Conservation (phyloP, 2,888 invertebrate genomes). For the Plagiodera versicolora region DNA sequence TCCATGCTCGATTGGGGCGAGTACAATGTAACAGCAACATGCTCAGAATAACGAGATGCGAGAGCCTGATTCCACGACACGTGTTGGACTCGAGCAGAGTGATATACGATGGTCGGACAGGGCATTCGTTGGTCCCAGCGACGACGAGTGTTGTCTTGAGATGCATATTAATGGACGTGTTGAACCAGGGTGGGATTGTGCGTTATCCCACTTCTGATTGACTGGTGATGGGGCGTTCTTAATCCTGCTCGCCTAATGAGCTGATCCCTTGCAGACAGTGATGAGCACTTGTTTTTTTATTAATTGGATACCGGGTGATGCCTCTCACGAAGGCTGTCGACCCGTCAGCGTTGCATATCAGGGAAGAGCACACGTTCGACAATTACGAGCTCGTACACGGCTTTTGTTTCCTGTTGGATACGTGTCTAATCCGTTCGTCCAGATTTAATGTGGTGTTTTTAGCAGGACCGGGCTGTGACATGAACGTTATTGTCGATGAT, state of each 20-base stretch:
- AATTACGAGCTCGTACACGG: constrained; percentile 8
- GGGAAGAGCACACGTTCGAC: not conserved
- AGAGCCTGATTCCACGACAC: constrained; percentile 34
- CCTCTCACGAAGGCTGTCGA: not conserved
- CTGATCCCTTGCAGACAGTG: no score
- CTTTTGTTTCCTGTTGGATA: constrained; percentile 9
- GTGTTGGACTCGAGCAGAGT: constrained; percentile 31
- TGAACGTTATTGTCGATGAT: constrained; percentile 4
- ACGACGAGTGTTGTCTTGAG: no score
- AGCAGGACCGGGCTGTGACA: not conserved
- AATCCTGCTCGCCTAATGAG: no score
- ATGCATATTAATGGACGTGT: no score
- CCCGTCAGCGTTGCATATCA: not conserved
- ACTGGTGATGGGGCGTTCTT: no score
- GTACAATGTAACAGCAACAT: constrained; percentile 15
- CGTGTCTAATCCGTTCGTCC: constrained; percentile 9
- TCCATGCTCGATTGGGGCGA: constrained; percentile 8
- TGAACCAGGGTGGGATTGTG: no score
- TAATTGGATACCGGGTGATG: not conserved
- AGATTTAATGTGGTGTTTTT: constrained; percentile 13
- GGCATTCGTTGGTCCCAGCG: no score
- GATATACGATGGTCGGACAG: constrained; percentile 36
- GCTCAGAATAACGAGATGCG: constrained; percentile 30
- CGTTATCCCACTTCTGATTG: no score
- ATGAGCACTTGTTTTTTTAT: no score